Conservation (phyloP, 2,888 invertebrate genomes). For the Acheta domesticus region DNA sequence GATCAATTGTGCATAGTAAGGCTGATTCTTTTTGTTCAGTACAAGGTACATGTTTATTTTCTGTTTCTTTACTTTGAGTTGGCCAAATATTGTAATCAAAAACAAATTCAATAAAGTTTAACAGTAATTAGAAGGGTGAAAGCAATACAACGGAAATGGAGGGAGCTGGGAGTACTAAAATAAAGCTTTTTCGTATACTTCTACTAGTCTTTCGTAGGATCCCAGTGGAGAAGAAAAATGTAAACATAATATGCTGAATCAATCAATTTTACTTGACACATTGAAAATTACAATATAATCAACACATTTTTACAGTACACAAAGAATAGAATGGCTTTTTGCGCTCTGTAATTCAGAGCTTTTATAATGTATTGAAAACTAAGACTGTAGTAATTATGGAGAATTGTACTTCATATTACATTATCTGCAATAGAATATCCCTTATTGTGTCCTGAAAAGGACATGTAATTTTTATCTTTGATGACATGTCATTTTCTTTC, state of each 20-base stretch:
- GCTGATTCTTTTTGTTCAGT: too few relatives aligned
- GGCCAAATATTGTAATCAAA: too few relatives aligned
- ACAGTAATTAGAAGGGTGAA: not conserved
- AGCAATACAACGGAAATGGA: not conserved
- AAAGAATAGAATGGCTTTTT: not conserved
- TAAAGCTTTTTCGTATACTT: not conserved
- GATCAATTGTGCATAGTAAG: not conserved
- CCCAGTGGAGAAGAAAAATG: not conserved
- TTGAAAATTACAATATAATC: conserved; percentile 12
- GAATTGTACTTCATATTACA: conserved; percentile 18
- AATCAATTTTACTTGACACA: conserved; percentile 26
- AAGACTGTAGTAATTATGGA: conserved; percentile 11
- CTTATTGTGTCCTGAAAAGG: not conserved
- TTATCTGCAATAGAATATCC: not conserved
- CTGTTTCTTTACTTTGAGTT: not conserved
- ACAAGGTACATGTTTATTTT: not conserved
- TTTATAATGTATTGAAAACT: conserved; percentile 2
- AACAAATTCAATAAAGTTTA: too few relatives aligned
- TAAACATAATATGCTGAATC: conserved; percentile 24
- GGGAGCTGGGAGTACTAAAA: not conserved
- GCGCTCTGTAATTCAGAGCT: not conserved
- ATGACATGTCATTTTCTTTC: too few relatives aligned
- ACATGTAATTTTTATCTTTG: too few relatives aligned
- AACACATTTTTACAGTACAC: conserved; percentile 1
- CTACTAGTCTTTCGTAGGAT: not conserved